phyloP scores from a whole-genome alignment of 1,140 invertebrate genomes.

The Oryzaephilus surinamensis region DNA sequence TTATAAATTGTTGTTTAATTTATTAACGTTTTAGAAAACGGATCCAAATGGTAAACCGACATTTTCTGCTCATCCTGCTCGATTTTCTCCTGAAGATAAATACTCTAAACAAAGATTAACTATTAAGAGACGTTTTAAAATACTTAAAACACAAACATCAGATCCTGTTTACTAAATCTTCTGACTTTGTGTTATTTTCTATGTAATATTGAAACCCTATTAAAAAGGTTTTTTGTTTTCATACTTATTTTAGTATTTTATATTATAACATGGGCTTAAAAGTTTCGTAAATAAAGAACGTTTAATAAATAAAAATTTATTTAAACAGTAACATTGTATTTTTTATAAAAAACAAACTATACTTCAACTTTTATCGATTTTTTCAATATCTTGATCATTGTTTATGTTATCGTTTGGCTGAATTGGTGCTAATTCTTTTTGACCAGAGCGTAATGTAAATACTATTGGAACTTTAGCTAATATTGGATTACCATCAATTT shows the following conservation, averaged over 20 bases:
- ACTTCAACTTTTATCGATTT: no score
- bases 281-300: no score
- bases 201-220: no score
- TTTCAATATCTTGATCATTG: no score
- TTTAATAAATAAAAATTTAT: no score
- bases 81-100: constrained; percentile 93
- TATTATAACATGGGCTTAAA: no score
- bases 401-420: no score
- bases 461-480: constrained; percentile 67
- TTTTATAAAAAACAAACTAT: no score
- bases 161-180: constrained; percentile 58
- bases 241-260: no score
- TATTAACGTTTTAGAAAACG: constrained; percentile 50
- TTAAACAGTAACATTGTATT: no score
- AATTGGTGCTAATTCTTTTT: constrained; percentile 16
- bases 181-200: no score
- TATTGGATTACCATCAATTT: constrained; percentile 62
- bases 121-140: constrained; percentile 81
- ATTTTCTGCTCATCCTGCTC: constrained; percentile 82
- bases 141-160: constrained; percentile 79
- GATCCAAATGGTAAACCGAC: constrained; percentile 70
- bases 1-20: constrained; percentile 3
- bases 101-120: constrained; percentile 83
- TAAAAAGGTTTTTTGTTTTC: no score
- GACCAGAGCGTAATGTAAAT: constrained; percentile 48